A percentile compares a stretch with the other conserved stretches of the same genome.
phyloP scores from a whole-genome alignment of 2,888 invertebrate genomes.

The Allacma fusca region DNA sequence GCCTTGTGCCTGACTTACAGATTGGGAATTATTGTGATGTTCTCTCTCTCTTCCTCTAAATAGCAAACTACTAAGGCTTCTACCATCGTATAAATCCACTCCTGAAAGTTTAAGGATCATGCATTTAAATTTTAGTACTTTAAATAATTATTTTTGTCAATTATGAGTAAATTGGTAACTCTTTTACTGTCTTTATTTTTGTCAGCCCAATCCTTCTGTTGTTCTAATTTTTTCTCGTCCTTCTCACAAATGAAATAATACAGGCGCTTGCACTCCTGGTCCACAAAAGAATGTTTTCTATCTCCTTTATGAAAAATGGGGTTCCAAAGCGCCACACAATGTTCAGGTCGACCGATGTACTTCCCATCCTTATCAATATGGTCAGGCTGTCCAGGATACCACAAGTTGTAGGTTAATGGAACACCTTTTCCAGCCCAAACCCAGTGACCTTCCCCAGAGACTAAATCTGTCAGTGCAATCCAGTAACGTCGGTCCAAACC shows the following conservation, averaged over 20 bases:
- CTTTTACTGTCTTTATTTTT: too few species aligned
- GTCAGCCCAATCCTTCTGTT: not conserved
- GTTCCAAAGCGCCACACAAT: constrained; percentile 47
- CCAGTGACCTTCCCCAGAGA: constrained; percentile 38
- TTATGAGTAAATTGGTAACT: too few species aligned
- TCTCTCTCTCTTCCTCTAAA: too few species aligned
- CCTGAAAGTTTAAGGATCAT: too few species aligned
- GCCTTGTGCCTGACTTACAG: too few species aligned
- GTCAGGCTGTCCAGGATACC: constrained; percentile 44
- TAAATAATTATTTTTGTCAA: too few species aligned
- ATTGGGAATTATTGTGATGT: too few species aligned
- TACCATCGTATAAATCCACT: too few species aligned
- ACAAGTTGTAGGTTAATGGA: constrained; percentile 30
- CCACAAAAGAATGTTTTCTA: constrained; percentile 36
- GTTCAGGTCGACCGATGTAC: constrained; percentile 39
- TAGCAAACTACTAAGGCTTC: too few species aligned
- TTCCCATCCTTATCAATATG: constrained; percentile 27
- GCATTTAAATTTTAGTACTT: too few species aligned
- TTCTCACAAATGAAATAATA: constrained; percentile 46
- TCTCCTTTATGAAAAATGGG: constrained; percentile 38
- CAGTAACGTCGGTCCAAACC: constrained; percentile 48
- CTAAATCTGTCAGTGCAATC: constrained; percentile 47
- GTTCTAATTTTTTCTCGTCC: not conserved
- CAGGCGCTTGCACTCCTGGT: constrained; percentile 31
- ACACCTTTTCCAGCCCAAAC: constrained; percentile 30